Base-by-base conservation (phyloP, 2,113 vertebrate genomes). In the Siphamia tubifer region DNA sequence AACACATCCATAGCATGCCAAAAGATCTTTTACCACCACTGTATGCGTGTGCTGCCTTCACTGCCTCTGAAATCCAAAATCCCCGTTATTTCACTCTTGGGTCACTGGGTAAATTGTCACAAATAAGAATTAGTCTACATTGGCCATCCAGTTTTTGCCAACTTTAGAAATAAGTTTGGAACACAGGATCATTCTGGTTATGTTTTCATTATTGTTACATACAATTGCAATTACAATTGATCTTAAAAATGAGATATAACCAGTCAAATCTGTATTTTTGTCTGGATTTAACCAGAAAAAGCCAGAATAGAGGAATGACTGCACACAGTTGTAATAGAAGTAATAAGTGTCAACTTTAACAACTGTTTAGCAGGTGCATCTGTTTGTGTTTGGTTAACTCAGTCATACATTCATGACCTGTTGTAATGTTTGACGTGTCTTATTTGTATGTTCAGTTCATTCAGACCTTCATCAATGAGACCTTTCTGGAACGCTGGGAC, bases 391-490 rank as follows among this genome's bases (percentile, higher is more conserved):
- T 47, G 6, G 17, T 51, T 21, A 57, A 67, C 27, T 47, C 9
- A 17, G 31, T 39, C 7, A 49, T 3, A 13, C 7, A 52, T 32
- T 27, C 43, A 52, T 4, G n/a, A n/a, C n/a, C n/a, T n/a, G 8
- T 6, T 19, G 36, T 31, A 68, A 69, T 5, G n/a, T 9, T 19
- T 66, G 38, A 51, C 21, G n/a, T 21, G n/a, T 40, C 12, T 38
- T 32, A 8, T 77, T 8, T 61, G 36, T 54, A 42, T 54, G 54
- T 68, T 3, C 85, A 97, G 96, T 91, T 92, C 32, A 95, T 98
- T 75, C 95, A 97, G 81, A 68, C 24, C 0, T 98, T 98, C 77
- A 84, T 94, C 68, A 97, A 96, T 25, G 85, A 92, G 15, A 95
- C 96, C 0, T 94, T 94, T 90, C 39, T 55, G 82, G 90, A 89